Evolutionary conservation across 1,140 invertebrate genomes (phyloP).

Genomic region (Bombus consobrinus): DNA sequence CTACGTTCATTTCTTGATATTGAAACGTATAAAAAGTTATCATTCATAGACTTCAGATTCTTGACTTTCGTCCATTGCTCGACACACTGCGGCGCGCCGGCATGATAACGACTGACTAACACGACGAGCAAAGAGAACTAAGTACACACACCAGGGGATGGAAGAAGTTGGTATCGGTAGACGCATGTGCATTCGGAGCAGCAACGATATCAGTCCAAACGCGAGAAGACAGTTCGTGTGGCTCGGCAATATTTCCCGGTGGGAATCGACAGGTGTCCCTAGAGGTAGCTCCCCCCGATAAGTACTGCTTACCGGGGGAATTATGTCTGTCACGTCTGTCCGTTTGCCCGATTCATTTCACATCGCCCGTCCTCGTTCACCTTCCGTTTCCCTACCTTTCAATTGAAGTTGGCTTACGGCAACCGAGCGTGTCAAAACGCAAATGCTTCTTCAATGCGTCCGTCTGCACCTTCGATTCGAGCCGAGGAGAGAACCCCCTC

Average conservation of each 20-base stretch:
- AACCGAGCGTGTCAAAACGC: constrained; percentile 64
- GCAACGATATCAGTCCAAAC: constrained; percentile 30
- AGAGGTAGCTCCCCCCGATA: constrained; percentile 57
- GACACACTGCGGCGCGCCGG: neutral
- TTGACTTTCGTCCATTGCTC: no score
- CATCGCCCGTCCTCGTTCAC: constrained; percentile 67
- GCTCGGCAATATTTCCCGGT: constrained; percentile 71
- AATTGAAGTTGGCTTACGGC: constrained; percentile 68
- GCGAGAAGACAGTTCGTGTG: constrained; percentile 56
- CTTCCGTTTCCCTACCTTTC: constrained; percentile 59
- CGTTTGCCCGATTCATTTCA: constrained; percentile 78
- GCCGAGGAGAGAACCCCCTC: neutral
- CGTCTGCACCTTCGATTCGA: constrained; percentile 42
- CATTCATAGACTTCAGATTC: no score
- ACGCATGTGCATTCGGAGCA: constrained; percentile 19
- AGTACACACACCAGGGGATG: neutral
- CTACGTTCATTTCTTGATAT: no score
- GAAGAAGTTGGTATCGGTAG: neutral
- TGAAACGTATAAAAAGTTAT: no score
- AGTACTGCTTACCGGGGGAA: constrained; percentile 77
- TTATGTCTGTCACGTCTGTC: constrained; percentile 80
- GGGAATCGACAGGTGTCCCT: constrained; percentile 79
- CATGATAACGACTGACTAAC: constrained; percentile 21
- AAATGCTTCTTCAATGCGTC: constrained; percentile 61
- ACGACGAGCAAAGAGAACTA: neutral